Conservation (phyloP, 2,797 vertebrate genomes). For the Phyllotis vaccarum region DNA sequence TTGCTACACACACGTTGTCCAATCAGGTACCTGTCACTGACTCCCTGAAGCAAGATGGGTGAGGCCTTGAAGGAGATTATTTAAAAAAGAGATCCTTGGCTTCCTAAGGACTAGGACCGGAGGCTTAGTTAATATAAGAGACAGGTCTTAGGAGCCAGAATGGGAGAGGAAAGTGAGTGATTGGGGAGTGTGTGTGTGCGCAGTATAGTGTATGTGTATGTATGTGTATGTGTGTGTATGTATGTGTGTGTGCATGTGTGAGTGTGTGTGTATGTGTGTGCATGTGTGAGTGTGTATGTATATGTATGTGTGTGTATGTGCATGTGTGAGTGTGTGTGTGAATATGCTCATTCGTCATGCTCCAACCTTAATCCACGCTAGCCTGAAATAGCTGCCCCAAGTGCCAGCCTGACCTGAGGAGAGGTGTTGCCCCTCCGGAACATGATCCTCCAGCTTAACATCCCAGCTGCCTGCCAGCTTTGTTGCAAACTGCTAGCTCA, state of each 20-base stretch:
- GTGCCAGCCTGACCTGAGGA: slow-evolving; percentile 66
- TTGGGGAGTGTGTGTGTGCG: background rate
- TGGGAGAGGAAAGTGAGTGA: background rate
- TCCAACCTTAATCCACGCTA: slow-evolving; percentile 75
- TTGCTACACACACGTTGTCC: rapidly evolving
- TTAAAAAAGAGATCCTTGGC: background rate
- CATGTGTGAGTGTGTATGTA: background rate
- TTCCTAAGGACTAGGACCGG: background rate
- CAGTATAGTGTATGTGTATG: too few relatives aligned
- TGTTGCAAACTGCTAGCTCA: slow-evolving; percentile 82
- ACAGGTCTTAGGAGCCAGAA: background rate
- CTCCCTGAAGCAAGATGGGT: background rate
- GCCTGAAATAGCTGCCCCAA: slow-evolving; percentile 78
- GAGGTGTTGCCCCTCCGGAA: slow-evolving; percentile 67
- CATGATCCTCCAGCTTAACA: slow-evolving; percentile 75
- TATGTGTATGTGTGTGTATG: too few relatives aligned
- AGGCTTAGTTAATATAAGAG: background rate
- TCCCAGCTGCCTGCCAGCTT: slow-evolving; percentile 74
- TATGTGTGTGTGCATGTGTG: too few relatives aligned
- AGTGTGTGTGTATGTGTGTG: too few relatives aligned
- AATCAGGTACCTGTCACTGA: background rate
- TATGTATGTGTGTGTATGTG: background rate
- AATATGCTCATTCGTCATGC: slow-evolving; percentile 44
- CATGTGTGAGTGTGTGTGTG: background rate
- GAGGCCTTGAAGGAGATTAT: background rate